phyloP scores from a whole-genome alignment of 2,888 invertebrate genomes.

The Rugalucina vietnamica region DNA sequence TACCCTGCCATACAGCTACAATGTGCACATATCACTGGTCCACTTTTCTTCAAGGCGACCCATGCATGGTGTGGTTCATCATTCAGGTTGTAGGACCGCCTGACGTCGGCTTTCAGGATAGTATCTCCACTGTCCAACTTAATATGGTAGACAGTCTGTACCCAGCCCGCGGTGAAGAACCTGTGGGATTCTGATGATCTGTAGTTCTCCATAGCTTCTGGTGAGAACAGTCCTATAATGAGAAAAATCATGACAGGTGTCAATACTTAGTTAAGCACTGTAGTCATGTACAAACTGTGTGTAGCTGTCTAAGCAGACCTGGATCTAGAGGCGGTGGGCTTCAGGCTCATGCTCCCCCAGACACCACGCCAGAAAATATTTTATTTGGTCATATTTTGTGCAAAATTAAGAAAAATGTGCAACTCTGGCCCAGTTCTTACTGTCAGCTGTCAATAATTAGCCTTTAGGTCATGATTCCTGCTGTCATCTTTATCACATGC shows the following conservation, averaged over 20 bases:
- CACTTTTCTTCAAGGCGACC: background rate
- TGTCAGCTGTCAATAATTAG: too few relatives aligned
- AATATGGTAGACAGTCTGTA: conserved; percentile 1
- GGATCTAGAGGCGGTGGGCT: too few relatives aligned
- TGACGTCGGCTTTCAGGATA: background rate
- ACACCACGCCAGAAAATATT: too few relatives aligned
- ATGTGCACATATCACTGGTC: conserved; percentile 4
- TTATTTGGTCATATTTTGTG: too few relatives aligned
- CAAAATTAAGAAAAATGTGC: too few relatives aligned
- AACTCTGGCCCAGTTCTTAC: too few relatives aligned
- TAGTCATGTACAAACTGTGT: too few relatives aligned
- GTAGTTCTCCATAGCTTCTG: conserved; percentile 20
- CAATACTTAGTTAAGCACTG: too few relatives aligned
- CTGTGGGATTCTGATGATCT: conserved; percentile 19
- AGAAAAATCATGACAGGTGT: background rate
- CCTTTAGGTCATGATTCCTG: too few relatives aligned
- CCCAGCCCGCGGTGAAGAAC: conserved; percentile 25
- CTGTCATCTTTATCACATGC: too few relatives aligned
- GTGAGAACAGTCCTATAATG: conserved; percentile 10
- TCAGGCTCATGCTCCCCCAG: too few relatives aligned
- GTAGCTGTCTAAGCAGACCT: too few relatives aligned
- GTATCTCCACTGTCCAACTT: background rate
- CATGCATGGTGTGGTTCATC: conserved; percentile 3
- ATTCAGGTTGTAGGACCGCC: background rate
- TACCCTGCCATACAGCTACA: conserved; percentile 6